Evolutionary conservation across 2,113 vertebrate genomes (phyloP).

Genomic region (Scomber japonicus): DNA sequence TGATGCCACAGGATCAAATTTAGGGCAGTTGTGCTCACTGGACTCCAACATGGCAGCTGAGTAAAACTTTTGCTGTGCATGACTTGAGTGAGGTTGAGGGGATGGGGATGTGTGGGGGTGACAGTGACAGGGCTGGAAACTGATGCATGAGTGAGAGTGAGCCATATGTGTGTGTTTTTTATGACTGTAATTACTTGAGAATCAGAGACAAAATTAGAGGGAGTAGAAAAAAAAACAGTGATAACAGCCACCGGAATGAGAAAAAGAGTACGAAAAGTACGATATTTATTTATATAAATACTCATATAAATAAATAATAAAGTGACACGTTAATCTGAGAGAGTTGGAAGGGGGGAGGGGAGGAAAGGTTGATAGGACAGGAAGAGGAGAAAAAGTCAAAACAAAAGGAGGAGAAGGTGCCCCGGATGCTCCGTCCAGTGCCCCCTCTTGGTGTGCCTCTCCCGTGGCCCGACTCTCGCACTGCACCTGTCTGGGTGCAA

Average conservation of each 20-base stretch:
- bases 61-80: conserved; percentile 59
- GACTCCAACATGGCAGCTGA: conserved; percentile 80
- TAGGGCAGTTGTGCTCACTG: conserved; percentile 84
- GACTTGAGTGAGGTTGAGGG: conserved; percentile 60
- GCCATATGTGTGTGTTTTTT: conserved; percentile 21
- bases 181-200: conserved; percentile 58
- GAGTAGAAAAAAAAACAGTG: conserved; percentile 54
- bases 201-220: conserved; percentile 68
- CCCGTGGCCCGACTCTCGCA: conserved; percentile 78
- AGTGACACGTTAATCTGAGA: conserved; percentile 71
- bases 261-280: conserved; percentile 46
- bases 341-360: conserved; percentile 62
- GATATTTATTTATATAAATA: conserved; percentile 77
- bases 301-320: conserved; percentile 78
- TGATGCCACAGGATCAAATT: conserved; percentile 76
- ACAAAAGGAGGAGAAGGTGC: conserved; percentile 69
- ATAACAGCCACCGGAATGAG: conserved; percentile 77
- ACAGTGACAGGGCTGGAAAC: conserved; percentile 69
- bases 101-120: conserved; percentile 68
- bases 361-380: conserved; percentile 71
- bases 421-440: conserved; percentile 77
- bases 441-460: conserved; percentile 76
- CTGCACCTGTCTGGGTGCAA: conserved; percentile 75
- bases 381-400: conserved; percentile 66
- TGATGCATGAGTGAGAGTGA: conserved; percentile 69